Evolutionary conservation across 1,140 invertebrate genomes (phyloP), one percentile per base, ranked within the genome.

Genomic region (Protaetia brevitarsis): DNA sequence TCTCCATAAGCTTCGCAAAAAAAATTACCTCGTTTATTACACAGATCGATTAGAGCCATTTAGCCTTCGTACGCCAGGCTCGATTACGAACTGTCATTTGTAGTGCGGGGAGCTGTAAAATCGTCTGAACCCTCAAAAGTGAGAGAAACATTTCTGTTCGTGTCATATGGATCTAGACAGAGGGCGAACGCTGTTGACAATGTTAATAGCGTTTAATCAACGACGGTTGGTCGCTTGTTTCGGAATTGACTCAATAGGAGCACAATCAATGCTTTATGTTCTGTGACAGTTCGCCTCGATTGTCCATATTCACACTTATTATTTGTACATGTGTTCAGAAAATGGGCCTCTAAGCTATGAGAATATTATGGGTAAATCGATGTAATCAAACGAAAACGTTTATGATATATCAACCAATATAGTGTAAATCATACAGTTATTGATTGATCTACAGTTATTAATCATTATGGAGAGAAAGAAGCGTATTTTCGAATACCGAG

Each of bases 241-340:
- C 19, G 11, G 19, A 51, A 23, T 8, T 51, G 5, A 23, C 41
- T 51, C 41, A 51, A 51, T 51, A 51, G 41, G 19, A 51, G n/a
- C 19, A 23, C 41, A 51, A 51, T 51, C 41, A 51, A 51, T 16
- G 26, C 26, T 51, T 23, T 51, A 16, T 51, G 41, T 23, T 23
- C 16, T 4, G 0, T 51, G 41, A 51, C 41, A 10, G 10, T 51
- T 51, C 16, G 26, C 41, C 41, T 51, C 41, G 19, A 23, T 19
- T 51, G 41, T 51, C 19, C 19, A 51, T 51, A 23, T 51, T 51
- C 41, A 51, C 21, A 51, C 41, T 51, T 51, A 23, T 51, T 51
- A 51, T 23, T 23, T 23, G 26, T 23, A 51, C 21, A 26, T 19
- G 26, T 23, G 26, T 19, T 10, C 41, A 51, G 41, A 51, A 51